phyloP scores from a whole-genome alignment of 1,140 invertebrate species.

The Paraescarpia echinospica region DNA sequence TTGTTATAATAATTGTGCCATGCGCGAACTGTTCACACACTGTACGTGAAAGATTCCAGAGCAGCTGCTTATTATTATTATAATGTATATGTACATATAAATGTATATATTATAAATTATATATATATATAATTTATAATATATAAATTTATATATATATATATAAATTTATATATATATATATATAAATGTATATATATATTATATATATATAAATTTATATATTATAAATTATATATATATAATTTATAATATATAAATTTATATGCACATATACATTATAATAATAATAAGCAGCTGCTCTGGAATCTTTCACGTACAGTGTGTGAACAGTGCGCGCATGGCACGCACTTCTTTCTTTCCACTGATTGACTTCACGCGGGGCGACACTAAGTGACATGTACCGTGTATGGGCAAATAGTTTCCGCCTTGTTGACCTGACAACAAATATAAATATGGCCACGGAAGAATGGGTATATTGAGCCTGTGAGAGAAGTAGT shows the following conservation, averaged over 20 bases:
- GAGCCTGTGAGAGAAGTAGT: background rate
- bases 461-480: background rate
- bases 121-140: background rate
- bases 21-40: too few species aligned
- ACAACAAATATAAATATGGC: background rate
- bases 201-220: background rate
- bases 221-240: background rate
- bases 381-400: background rate
- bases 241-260: too few species aligned
- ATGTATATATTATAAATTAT: too few species aligned
- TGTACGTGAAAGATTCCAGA: too few species aligned
- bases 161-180: background rate
- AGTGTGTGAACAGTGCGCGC: too few species aligned
- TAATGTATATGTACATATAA: too few species aligned
- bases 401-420: background rate
- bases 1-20: too few species aligned
- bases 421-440: background rate
- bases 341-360: background rate
- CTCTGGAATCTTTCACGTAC: too few species aligned
- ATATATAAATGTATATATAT: background rate
- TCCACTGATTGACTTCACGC: background rate
- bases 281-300: too few species aligned
- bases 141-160: background rate
- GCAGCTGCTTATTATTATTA: too few species aligned
- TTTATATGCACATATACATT: too few species aligned